Conservation (phyloP, 2,888 invertebrate genomes). For the Eupeodes luniger region DNA sequence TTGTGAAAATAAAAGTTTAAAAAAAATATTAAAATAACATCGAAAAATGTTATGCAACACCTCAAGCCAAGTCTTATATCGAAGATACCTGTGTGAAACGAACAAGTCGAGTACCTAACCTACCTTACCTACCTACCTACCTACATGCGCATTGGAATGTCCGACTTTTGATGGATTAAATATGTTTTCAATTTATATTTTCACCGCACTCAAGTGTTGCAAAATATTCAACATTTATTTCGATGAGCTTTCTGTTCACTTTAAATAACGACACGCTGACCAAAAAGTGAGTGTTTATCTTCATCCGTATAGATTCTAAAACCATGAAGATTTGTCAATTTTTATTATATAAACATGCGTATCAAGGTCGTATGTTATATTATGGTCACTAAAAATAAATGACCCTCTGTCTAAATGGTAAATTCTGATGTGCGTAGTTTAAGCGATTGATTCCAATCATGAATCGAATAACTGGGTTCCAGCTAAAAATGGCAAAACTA, state of each 20-base stretch:
- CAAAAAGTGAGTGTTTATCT: neutral
- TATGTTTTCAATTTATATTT: conserved; percentile 21
- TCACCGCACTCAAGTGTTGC: conserved; percentile 15
- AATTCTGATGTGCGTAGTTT: neutral
- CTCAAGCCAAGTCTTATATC: neutral
- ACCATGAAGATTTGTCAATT: conserved; percentile 26
- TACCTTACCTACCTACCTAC: too few relatives aligned
- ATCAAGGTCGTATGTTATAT: neutral
- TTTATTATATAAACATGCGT: conserved; percentile 2
- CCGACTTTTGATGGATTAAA: conserved; percentile 13
- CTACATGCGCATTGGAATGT: conserved; percentile 14
- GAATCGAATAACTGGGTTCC: conserved; percentile 35
- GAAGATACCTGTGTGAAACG: too few relatives aligned
- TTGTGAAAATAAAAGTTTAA: conserved; percentile 21
- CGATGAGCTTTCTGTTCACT: neutral
- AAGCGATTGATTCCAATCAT: neutral
- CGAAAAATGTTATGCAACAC: conserved; percentile 48
- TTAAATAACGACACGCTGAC: neutral
- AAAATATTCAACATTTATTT: conserved; percentile 13
- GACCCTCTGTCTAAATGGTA: neutral
- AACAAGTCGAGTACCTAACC: too few relatives aligned
- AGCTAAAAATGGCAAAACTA: conserved; percentile 39
- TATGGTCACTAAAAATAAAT: neutral
- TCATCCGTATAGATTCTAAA: neutral
- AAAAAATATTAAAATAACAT: conserved; percentile 13